Evolutionary conservation across 2,113 vertebrate genomes (phyloP).

Genomic region (Empidonax traillii): DNA sequence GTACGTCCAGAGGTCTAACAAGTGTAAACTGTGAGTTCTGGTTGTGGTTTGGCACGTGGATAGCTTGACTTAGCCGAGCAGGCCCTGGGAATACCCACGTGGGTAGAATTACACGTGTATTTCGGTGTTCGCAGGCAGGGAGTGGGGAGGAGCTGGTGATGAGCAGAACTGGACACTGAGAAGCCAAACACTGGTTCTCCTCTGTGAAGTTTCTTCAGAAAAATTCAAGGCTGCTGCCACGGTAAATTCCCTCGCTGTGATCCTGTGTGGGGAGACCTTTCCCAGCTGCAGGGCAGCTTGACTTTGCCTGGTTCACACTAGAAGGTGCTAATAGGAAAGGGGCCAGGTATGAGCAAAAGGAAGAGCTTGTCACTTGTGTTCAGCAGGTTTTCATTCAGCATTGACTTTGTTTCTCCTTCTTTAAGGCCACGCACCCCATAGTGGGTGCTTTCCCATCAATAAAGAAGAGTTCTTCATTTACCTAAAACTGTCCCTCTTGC

Average conservation of each 20-base stretch:
- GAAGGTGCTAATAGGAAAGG: not conserved
- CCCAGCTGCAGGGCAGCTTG: not conserved
- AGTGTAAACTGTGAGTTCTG: not conserved
- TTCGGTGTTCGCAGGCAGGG: not conserved
- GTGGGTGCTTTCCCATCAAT: not conserved
- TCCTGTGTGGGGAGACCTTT: not conserved
- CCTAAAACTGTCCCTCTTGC: not conserved
- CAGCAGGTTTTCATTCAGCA: not conserved
- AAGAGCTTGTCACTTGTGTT: not conserved
- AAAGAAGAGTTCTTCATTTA: not conserved
- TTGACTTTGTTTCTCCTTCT: not conserved
- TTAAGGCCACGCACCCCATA: not conserved
- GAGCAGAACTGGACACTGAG: not conserved
- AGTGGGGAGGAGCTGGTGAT: not conserved
- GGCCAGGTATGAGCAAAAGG: not conserved
- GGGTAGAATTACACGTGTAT: not conserved
- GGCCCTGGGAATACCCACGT: not conserved
- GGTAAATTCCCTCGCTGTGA: not conserved
- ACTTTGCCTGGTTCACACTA: not conserved
- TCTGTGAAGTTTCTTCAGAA: not conserved
- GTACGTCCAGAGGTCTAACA: not conserved
- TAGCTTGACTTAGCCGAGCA: not conserved
- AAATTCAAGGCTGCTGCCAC: not conserved
- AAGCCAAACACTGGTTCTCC: not conserved
- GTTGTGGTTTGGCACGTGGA: not conserved